Evolutionary conservation across 2,113 vertebrate species (phyloP), one percentile per base, ranked within the genome.

Genomic region (Saguinus midas): DNA sequence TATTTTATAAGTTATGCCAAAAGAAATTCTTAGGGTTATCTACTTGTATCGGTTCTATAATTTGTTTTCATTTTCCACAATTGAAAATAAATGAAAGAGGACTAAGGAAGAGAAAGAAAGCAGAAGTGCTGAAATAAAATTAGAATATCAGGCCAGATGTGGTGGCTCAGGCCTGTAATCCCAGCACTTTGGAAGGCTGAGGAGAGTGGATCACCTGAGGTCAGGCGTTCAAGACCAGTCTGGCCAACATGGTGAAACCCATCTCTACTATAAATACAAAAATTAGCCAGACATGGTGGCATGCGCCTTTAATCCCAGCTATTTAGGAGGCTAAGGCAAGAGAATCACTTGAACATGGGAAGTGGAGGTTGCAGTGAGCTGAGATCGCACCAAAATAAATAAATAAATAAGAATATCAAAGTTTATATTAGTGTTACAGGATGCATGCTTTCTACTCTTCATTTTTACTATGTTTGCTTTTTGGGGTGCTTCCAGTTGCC

Each of bases 21-120:
- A 85, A 64, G 58, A 89, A 92, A 58, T 58, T 43, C 81, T 90
- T 61, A 52, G 83, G n/a, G 43, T 40, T 90, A 27, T 37, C 58
- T 95, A 35, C n/a, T 78, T 66, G 10, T 20, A n/a, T 64, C 82
- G 21, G 10, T 87, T 85, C 80, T 75, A 40, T 55, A 66, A 81
- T 58, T 94, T 29, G 8, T 94, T 91, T 94, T 87, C 48, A 70
- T 95, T 93, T 85, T 89, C 35, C 40, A 57, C 5, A 89, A 79
- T 2, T 57, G 37, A 79, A 66, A 89, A 20, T n/a, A 45, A 93
- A 29, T 64, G 17, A 58, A 82, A 76, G 52, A 80, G 45, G 25
- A 43, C 40, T 14, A 27, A 86, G 37, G 55, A 21, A 58, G 29
- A 70, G 43, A 29, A 40, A 87, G 10, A 68, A 79, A 86, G 3